Evolutionary conservation across 2,888 invertebrate species (phyloP).

Genomic region (Liopterus haemorrhoidalis): DNA sequence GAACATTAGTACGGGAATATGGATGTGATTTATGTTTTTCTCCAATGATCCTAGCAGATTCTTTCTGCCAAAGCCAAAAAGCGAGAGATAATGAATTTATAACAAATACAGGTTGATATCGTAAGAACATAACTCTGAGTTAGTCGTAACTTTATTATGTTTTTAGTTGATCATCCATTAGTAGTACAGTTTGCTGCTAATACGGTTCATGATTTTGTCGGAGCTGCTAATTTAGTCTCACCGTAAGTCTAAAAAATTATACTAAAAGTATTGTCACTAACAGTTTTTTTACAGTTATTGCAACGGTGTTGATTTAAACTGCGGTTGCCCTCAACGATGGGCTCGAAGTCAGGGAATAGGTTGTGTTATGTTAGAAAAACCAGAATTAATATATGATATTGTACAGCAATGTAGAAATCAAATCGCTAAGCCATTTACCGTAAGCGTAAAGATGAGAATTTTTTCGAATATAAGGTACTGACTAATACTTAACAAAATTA

Average conservation of each 20-base stretch:
- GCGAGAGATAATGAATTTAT: conserved; percentile 80
- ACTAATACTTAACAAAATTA: not conserved
- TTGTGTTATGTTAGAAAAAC: conserved; percentile 72
- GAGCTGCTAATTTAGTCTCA: conserved; percentile 76
- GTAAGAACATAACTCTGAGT: conserved; percentile 9
- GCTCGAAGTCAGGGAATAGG: conserved; percentile 88
- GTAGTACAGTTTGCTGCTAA: conserved; percentile 95
- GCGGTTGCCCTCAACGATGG: conserved; percentile 97
- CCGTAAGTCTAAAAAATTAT: conserved; percentile 51
- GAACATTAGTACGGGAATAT: conserved; percentile 69
- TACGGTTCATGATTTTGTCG: conserved; percentile 72
- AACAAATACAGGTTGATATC: conserved; percentile 52
- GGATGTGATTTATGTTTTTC: conserved; percentile 86
- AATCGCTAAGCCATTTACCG: conserved; percentile 68
- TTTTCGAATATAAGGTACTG: conserved; percentile 57
- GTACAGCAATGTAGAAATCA: conserved; percentile 68
- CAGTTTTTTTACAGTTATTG: conserved; percentile 54
- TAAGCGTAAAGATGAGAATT: conserved; percentile 89
- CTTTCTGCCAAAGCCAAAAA: conserved; percentile 81
- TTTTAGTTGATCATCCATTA: conserved; percentile 70
- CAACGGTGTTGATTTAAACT: conserved; percentile 92
- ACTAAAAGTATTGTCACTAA: not conserved
- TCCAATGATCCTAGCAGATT: conserved; percentile 95
- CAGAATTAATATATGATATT: conserved; percentile 76
- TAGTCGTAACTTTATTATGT: conserved; percentile 18